Conservation (phyloP, 2,888 invertebrate genomes). For the Stenichneumon culpator region DNA sequence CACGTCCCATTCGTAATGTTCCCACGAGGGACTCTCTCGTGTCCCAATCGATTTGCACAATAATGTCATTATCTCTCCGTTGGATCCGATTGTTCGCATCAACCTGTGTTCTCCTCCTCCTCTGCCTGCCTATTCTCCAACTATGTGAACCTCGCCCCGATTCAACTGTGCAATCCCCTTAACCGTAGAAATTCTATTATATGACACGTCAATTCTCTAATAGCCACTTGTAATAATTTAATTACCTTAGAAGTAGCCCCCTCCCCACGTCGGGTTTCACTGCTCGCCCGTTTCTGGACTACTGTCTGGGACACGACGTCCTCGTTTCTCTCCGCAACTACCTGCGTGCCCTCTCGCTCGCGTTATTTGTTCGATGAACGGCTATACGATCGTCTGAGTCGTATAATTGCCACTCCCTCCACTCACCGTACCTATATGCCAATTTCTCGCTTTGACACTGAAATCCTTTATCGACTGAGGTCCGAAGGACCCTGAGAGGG, state of each 20-base stretch:
- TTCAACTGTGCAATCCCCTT: constrained; percentile 45
- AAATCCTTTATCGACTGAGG: too few relatives aligned
- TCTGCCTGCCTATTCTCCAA: constrained; percentile 44
- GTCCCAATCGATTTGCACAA: constrained; percentile 66
- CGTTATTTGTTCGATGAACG: too few relatives aligned
- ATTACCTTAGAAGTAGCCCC: constrained; percentile 24
- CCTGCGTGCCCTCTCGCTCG: neutral
- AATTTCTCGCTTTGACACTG: too few relatives aligned
- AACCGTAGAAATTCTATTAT: constrained; percentile 58
- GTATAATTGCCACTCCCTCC: too few relatives aligned
- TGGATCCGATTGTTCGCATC: constrained; percentile 66
- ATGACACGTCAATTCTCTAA: constrained; percentile 65
- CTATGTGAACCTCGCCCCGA: constrained; percentile 14
- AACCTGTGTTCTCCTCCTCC: constrained; percentile 48
- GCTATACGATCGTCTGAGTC: too few relatives aligned
- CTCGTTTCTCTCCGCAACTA: neutral
- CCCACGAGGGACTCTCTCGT: constrained; percentile 43
- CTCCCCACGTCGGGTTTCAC: neutral
- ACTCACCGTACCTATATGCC: too few relatives aligned
- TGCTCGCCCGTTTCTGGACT: constrained; percentile 1
- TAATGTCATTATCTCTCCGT: constrained; percentile 65
- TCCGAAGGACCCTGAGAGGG: too few relatives aligned
- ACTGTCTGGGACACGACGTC: neutral
- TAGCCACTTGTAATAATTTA: constrained; percentile 66
- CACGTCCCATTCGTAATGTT: constrained; percentile 62